phyloP scores from a whole-genome alignment of 2,888 invertebrate species.

The Aphidoletes aphidimyza region DNA sequence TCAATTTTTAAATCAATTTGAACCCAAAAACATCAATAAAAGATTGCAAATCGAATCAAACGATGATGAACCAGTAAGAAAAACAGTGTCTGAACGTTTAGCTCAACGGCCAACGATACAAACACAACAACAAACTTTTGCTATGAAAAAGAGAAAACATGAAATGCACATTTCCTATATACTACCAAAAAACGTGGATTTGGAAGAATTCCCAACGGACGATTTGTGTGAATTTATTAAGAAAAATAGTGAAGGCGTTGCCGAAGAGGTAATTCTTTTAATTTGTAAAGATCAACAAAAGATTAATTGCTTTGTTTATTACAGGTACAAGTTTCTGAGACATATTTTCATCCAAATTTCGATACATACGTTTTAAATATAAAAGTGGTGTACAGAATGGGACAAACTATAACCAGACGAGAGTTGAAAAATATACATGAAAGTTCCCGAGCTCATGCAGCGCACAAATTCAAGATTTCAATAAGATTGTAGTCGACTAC shows the following conservation, averaged over 20 bases:
- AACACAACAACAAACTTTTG: not conserved
- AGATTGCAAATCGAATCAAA: not conserved
- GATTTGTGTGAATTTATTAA: not conserved
- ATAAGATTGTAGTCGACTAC: conserved; percentile 58
- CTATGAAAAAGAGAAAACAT: not conserved
- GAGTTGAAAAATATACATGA: not conserved
- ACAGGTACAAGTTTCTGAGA: not conserved
- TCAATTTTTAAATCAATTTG: conserved; percentile 92
- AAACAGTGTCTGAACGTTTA: not conserved
- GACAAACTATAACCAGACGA: not conserved
- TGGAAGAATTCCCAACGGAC: conserved; percentile 14
- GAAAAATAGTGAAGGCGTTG: not conserved
- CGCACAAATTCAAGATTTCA: not conserved
- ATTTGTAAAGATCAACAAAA: not conserved
- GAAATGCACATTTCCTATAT: conserved; percentile 8
- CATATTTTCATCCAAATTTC: not conserved
- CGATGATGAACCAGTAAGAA: not conserved
- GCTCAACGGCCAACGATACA: not conserved
- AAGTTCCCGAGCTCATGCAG: not conserved
- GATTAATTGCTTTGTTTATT: not conserved
- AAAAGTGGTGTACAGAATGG: not conserved
- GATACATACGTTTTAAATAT: not conserved
- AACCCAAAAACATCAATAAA: conserved; percentile 59
- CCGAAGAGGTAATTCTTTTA: not conserved
- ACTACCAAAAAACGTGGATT: not conserved